Evolutionary conservation across 1,140 invertebrate genomes (phyloP), one percentile per base, ranked within the genome.

Genomic region (Myzus persicae): DNA sequence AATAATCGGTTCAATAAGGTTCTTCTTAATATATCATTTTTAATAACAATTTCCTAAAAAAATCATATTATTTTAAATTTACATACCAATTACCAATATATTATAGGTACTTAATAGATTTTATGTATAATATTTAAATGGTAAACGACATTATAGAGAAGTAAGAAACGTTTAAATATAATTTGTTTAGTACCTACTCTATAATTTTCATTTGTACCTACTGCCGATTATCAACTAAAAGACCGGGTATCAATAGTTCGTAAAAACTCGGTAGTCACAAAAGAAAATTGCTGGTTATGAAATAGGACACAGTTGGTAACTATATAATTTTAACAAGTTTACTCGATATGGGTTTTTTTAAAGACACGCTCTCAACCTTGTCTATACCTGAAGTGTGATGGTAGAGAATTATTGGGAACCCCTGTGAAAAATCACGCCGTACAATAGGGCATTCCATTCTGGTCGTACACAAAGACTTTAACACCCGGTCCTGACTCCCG

Each of bases 381-480:
- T n/a, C 36, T 26, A 51, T 89, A 51, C 87, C 9, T 42, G 48
- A 89, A 87, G 1, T 46, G 42, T 5, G 36, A 44, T 22, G 87
- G 46, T 51, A 26, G 87, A 51, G 87, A n/a, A 40, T 7, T 36
- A 31, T 85, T 93, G 81, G 46, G 91, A 46, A 93, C 81, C 91
- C 42, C 91, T 84, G 81, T 36, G 38, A 42, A 42, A 93, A 85
- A 84, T 93, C 91, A 84, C 91, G 76, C 76, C 76, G 81, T 20
- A 93, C 91, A 93, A 93, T 93, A 51, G 76, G 91, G 91, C 67
- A 93, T 93, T 93, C 91, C 91, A 85, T 93, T 93, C 91, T 85
- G 91, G 36, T n/a, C 81, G 81, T 51, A 85, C 76, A 93, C 91
- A 93, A 93, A 93, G 91, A 93, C 91, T 93, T 84, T 93, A 93